Evolutionary conservation across 2,797 vertebrate species (phyloP), one percentile per base, ranked within the genome.

Genomic region (Micrastur ruficollis): DNA sequence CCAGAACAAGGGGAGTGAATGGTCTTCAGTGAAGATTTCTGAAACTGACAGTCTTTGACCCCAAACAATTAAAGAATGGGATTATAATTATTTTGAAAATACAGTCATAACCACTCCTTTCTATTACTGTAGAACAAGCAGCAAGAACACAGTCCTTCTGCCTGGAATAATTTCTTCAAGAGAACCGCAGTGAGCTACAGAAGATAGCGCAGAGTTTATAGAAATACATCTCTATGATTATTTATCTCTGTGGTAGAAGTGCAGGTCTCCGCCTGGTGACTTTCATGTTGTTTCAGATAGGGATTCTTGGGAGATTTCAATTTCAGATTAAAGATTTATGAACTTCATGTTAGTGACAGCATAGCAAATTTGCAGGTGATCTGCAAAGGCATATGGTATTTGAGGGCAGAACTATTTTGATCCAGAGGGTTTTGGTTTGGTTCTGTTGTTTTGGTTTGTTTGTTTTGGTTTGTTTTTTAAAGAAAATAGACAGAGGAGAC

Each of bases 261-360:
- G 29, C 49, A 81, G 32, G 49, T 61, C 81, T 89, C 67, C 25
- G 36, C 17, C 81, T 94, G 58, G 49, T 49, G 58, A 74, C 78
- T 68, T 86, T 86, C 53, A 56, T 79, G 74, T 72, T 52, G 70
- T 65, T 86, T 84, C 56, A 78, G 75, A 73, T 42, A 76, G 71
- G 21, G 34, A 49, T 88, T 70, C 75, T 80, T 62, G 38, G 71
- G 76, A 96, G 85, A 91, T 91, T 93, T 90, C 38, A 50, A 81
- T 90, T 92, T 93, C 91, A 93, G 91, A 84, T 86, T 65, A 65
- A 92, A 86, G 78, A 58, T 61, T 53, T 92, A 74, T 72, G 83
- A 84, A 68, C 11, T 27, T 75, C 18, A 25, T 14, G 20, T 34
- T 66, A 81, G 76, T 76, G 80, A 80, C 52, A 76, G 59, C 23